These are phyloP conservation scores for Drosophila willistoni DNA, from an alignment of 1,140 invertebrate genomes.

Conservation along the genomic window DNA sequence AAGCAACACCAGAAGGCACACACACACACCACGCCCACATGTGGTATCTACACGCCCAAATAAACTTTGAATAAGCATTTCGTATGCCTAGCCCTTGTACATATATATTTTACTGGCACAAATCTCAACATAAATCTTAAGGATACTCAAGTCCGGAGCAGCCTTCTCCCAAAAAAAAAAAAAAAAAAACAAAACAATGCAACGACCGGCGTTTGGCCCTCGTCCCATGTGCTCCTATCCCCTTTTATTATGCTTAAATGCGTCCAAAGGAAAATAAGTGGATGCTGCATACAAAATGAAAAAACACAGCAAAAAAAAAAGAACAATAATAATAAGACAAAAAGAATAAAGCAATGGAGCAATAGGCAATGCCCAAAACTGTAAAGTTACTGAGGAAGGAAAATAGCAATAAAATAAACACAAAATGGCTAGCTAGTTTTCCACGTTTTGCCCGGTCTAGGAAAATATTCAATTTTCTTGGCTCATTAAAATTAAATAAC, in stretches of 20 bases:
- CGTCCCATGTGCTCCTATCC: neutral
- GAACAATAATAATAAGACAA: neutral
- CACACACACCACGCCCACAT: conserved; percentile 21
- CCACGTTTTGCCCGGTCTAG: conserved; percentile 22
- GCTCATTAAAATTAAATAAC: conserved; percentile 81
- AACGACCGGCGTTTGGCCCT: neutral
- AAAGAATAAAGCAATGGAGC: conserved; percentile 61
- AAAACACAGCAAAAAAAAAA: neutral
- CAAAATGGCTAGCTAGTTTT: conserved; percentile 42
- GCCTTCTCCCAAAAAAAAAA: too few relatives aligned
- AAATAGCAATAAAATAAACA: conserved; percentile 21
- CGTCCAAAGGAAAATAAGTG: conserved; percentile 53
- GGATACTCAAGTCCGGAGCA: conserved; percentile 36
- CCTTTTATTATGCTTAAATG: conserved; percentile 48
- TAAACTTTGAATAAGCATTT: conserved; percentile 82
- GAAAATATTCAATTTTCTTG: conserved; percentile 74
- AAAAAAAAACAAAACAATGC: conserved; percentile 9
- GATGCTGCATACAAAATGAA: conserved; percentile 42
- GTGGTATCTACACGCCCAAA: conserved; percentile 54
- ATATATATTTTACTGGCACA: conserved; percentile 57
- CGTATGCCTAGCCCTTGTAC: conserved; percentile 37
- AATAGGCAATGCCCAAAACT: neutral
- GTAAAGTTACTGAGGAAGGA: conserved; percentile 11
- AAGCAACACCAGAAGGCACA: neutral
- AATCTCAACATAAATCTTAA: conserved; percentile 78